Percentiles rank a stretch among this genome's conserved stretches.
Conservation (phyloP, 1,140 invertebrate genomes). For the Ruditapes philippinarum region DNA sequence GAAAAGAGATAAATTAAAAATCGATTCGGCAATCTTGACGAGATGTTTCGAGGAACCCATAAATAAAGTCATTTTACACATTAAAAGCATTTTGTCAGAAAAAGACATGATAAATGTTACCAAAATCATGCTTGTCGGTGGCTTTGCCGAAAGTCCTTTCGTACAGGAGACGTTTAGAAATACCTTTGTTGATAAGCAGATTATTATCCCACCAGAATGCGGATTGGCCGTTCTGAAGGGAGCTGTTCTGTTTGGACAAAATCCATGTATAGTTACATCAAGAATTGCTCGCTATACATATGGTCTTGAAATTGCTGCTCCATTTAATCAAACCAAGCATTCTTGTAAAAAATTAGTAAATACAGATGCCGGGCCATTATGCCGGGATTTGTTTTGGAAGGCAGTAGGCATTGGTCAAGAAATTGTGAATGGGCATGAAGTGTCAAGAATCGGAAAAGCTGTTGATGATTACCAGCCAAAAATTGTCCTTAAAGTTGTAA, state of each 20-base stretch:
- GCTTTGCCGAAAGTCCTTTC: constrained; percentile 12
- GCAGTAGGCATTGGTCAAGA: background rate
- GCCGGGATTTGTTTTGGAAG: background rate
- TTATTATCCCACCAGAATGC: constrained; percentile 20
- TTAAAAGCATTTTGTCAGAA: background rate
- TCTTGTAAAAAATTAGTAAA: background rate
- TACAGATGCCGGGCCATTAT: background rate
- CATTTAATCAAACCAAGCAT: background rate
- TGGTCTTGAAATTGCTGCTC: background rate
- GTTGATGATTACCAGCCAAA: background rate
- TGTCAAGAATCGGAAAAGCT: background rate
- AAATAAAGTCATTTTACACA: background rate
- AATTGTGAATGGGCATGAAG: background rate
- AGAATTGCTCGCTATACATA: constrained; percentile 8
- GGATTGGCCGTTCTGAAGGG: constrained; percentile 34
- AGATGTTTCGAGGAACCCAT: background rate
- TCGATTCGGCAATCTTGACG: background rate
- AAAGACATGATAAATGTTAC: background rate
- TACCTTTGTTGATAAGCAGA: background rate
- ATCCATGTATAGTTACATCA: background rate
- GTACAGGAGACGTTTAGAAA: constrained; percentile 7
- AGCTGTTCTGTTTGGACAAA: background rate
- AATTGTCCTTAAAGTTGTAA: background rate
- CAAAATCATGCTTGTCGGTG: constrained; percentile 24
- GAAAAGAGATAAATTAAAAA: constrained; percentile 19